Base-by-base conservation (phyloP, 2,797 vertebrate species). In the Sandelia bainsii region DNA sequence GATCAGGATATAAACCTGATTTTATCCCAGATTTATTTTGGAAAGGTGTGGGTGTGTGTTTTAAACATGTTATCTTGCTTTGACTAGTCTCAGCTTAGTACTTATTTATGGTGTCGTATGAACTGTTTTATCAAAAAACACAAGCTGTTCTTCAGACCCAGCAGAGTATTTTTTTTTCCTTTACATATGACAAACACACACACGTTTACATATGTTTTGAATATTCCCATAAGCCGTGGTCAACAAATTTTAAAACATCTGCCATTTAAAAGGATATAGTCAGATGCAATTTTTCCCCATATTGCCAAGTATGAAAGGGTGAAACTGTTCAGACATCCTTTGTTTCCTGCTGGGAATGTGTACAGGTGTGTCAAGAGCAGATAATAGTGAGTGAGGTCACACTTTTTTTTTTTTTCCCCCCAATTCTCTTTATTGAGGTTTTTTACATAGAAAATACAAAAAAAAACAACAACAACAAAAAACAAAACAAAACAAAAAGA, bases 331-430 rank as follows among this genome's bases (percentile, higher is more conserved):
- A 16, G n/a, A 44, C 1, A 3, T 45, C 8, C 2, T 16, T 17
- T 60, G 45, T 57, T 72, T 60, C 46, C 37, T 59, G 60, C 59
- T 87, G 84, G 69, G 80, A 86, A 74, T 37, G 37, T 70, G 45
- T 39, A 61, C 80, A 87, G 86, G 80, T 88, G 85, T 80, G 72
- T 82, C 58, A 8, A 19, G 5, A 48, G 50, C 58, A 51, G 51
- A 79, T 75, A 67, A 56, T 12, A 1, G 4, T 19, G 40, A 63
- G 48, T 54, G 12, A 64, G 14, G 54, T 70, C 57, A 63, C 20
- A 56, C 17, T 67, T 60, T 14, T 4, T n/a, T n/a, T n/a, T n/a
- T n/a, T n/a, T n/a, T n/a, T n/a, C n/a, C n/a, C n/a, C n/a, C n/a
- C n/a, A n/a, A n/a, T n/a, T n/a, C n/a, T n/a, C n/a, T n/a, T n/a